Percentiles rank a stretch among this genome's conserved stretches.
phyloP scores from a whole-genome alignment of 2,888 invertebrate species.

The Idaea dimidiata region DNA sequence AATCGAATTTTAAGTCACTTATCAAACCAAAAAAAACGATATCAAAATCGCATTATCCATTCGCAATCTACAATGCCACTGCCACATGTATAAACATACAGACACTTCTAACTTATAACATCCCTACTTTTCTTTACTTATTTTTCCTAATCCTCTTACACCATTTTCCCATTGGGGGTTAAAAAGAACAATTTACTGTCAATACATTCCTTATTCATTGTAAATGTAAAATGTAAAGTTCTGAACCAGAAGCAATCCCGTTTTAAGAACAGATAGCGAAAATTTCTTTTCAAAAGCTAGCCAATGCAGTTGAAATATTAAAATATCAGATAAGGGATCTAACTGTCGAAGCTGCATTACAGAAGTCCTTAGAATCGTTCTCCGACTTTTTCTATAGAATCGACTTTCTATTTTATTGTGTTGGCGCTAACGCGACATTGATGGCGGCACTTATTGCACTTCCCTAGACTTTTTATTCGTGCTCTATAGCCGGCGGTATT shows the following conservation, averaged over 20 bases:
- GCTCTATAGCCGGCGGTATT: conserved; percentile 44
- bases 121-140: no score
- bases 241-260: not conserved
- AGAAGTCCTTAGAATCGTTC: conserved; percentile 30
- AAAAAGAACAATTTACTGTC: not conserved
- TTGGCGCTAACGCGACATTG: conserved; percentile 73
- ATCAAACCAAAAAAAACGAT: no score
- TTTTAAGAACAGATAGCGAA: conserved; percentile 3
- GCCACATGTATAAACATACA: no score
- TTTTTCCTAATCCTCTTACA: no score
- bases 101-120: no score
- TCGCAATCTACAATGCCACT: no score
- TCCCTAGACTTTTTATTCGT: conserved; percentile 60
- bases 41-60: no score
- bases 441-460: conserved; percentile 76
- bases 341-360: conserved; percentile 23
- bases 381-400: conserved; percentile 52
- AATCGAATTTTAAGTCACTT: no score
- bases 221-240: not conserved
- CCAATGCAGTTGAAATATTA: conserved; percentile 20
- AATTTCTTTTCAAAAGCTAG: conserved; percentile 5
- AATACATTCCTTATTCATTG: not conserved
- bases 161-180: no score
- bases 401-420: conserved; percentile 77
- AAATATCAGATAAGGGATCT: conserved; percentile 28